phyloP scores from a whole-genome alignment of 2,113 vertebrate species.

The Heteronetta atricapilla region DNA sequence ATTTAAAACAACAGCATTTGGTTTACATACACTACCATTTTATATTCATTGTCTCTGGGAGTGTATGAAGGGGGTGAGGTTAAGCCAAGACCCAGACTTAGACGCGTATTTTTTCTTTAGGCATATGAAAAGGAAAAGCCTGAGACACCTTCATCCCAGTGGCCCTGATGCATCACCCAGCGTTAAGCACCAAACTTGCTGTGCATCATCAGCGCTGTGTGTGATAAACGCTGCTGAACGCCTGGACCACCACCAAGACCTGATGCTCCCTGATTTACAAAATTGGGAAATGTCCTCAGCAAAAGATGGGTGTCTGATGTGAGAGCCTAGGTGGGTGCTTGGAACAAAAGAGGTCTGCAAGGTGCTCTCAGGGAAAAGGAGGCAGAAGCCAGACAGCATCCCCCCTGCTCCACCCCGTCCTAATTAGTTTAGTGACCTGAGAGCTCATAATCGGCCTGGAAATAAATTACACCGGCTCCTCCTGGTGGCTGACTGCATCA shows the following conservation, averaged over 20 bases:
- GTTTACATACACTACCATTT: not conserved
- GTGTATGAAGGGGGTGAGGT: not conserved
- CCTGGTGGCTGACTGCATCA: not conserved
- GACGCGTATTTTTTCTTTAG: not conserved
- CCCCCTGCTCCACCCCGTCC: not conserved
- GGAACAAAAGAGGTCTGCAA: not conserved
- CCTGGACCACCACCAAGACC: not conserved
- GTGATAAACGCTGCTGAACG: rapidly evolving
- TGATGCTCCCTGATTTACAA: rapidly evolving
- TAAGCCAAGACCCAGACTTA: not conserved
- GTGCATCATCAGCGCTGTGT: not conserved
- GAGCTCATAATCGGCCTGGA: not conserved
- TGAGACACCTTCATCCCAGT: not conserved
- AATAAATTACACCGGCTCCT: slow-evolving; percentile 25
- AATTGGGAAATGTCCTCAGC: not conserved
- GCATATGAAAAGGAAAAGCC: not conserved
- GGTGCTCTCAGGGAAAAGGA: not conserved
- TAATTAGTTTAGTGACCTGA: not conserved
- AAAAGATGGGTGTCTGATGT: not conserved
- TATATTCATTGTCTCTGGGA: not conserved
- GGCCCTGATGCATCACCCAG: not conserved
- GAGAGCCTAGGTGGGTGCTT: not conserved
- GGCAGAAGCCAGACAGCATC: not conserved
- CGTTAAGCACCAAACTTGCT: not conserved
- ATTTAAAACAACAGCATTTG: not conserved